Evolutionary conservation across 2,888 invertebrate genomes (phyloP).

Genomic region (Dynastes hyllus): DNA sequence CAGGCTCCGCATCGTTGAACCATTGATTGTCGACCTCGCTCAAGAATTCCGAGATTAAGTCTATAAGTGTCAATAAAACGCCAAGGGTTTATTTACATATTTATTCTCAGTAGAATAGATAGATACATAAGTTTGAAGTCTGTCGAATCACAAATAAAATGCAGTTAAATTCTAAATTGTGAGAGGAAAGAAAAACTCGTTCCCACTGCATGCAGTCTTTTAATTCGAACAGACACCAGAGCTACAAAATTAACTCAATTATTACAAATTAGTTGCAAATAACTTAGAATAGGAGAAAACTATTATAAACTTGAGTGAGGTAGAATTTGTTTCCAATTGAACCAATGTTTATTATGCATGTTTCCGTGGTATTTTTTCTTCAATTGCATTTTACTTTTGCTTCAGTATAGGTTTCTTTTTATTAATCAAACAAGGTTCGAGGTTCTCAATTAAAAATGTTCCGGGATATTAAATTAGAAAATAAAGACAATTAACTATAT

Average conservation of each 20-base stretch:
- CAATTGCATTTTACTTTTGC: conserved; percentile 49
- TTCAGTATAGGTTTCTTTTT: conserved; percentile 22
- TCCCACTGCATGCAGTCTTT: conserved; percentile 63
- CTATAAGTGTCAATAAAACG: conserved; percentile 6
- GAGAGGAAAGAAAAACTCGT: conserved; percentile 50
- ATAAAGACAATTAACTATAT: conserved; percentile 61
- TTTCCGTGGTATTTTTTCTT: conserved; percentile 31
- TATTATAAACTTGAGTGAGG: conserved; percentile 66
- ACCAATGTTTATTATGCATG: conserved; percentile 55
- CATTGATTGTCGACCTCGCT: too few species aligned
- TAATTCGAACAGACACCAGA: conserved; percentile 64
- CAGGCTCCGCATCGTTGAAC: too few species aligned
- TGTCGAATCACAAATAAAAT: conserved; percentile 67
- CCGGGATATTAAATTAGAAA: conserved; percentile 51
- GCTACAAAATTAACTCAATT: conserved; percentile 63
- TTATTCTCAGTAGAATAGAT: conserved; percentile 66
- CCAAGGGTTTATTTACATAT: conserved; percentile 65
- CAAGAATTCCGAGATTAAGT: too few species aligned
- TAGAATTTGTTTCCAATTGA: conserved; percentile 68
- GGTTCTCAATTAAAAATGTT: conserved; percentile 41
- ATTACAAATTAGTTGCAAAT: conserved; percentile 56
- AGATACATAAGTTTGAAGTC: conserved; percentile 66
- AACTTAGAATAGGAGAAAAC: conserved; percentile 59
- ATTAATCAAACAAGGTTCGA: conserved; percentile 15
- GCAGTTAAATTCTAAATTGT: conserved; percentile 60